Evolutionary conservation across 2,888 invertebrate genomes (phyloP), one percentile per base, ranked within the genome.

Genomic region (Venusia cambrica): DNA sequence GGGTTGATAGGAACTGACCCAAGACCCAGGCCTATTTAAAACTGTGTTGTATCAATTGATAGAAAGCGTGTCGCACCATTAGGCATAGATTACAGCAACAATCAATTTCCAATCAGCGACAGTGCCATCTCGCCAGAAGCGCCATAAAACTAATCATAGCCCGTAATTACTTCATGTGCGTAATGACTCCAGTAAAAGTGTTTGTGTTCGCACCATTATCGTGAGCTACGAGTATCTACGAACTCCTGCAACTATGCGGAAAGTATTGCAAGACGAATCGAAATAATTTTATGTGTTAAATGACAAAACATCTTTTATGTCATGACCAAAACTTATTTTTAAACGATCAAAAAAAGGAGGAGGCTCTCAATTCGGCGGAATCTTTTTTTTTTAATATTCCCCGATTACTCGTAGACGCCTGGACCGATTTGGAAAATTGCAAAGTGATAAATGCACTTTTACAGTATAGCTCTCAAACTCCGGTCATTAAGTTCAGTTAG

Each of bases 141-240:
- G 21, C 25, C 20, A 41, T 24, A 43, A 43, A 51, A 48, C 49
- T 40, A 50, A 52, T 46, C 44, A 43, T 37, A 45, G 33, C 10
- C 33, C 33, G 37, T 50, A 48, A 52, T 52, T 50, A 45, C 44
- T 43, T 57, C 56, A 54, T 38, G 48, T 38, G 18, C 35, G 56
- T 51, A 51, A 59, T 57, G 62, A 57, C 57, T 64, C 52, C 55
- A 71, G 75, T 73, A 76, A 76, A 72, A 77, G 74, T 74, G 69
- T 73, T 68, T 58, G 69, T 59, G 71, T 76, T 80, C 78, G 68
- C 80, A 78, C 73, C 73, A 80, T 80, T 78, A 77, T 67, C n/a
- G n/a, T n/a, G n/a, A n/a, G 47, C 58, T 57, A 30, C 35, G 30
- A 42, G 34, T 39, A 39, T 38, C 37, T 18, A 51, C 45, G 51